Evolutionary conservation across 2,113 vertebrate genomes (phyloP).

Genomic region (Oreocharis arfaki): DNA sequence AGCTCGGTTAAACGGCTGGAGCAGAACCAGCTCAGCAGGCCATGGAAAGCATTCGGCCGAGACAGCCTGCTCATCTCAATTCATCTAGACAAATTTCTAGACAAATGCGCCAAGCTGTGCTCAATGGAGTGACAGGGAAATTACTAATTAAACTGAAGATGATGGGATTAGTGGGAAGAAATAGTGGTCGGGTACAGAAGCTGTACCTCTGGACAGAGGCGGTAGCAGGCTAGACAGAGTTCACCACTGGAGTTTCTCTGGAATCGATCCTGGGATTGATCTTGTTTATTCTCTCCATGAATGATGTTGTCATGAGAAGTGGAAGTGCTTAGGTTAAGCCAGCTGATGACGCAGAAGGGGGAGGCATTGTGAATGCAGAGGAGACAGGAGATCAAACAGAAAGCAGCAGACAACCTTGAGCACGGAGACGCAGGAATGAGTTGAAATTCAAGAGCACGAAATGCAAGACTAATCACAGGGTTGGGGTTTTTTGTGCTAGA

Average conservation of each 20-base stretch:
- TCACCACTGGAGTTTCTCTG: conserved; percentile 3
- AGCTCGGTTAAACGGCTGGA: not conserved
- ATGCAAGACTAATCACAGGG: conserved; percentile 53
- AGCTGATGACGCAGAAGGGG: conserved; percentile 42
- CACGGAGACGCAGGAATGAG: not conserved
- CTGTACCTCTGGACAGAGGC: not conserved
- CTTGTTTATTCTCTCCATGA: conserved; percentile 51
- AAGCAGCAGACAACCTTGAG: conserved; percentile 58
- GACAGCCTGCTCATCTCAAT: conserved; percentile 30
- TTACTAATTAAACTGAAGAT: conserved; percentile 48
- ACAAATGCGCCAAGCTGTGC: conserved; percentile 44
- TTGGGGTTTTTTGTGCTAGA: not conserved
- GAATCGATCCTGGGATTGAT: conserved; percentile 33
- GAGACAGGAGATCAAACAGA: conserved; percentile 42
- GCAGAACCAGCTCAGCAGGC: not conserved
- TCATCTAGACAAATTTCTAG: conserved; percentile 30
- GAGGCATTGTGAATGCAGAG: conserved; percentile 55
- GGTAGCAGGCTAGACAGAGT: not conserved
- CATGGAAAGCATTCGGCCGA: not conserved
- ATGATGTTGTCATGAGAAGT: conserved; percentile 54
- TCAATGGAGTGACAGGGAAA: not conserved
- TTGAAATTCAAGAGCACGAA: conserved; percentile 52
- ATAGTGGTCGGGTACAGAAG: not conserved
- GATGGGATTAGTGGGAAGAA: conserved; percentile 24
- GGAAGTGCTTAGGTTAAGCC: conserved; percentile 33